Percentiles rank a stretch among this genome's conserved stretches.
Evolutionary conservation across 2,113 vertebrate genomes (phyloP).

Genomic region (Struthidea cinerea): DNA sequence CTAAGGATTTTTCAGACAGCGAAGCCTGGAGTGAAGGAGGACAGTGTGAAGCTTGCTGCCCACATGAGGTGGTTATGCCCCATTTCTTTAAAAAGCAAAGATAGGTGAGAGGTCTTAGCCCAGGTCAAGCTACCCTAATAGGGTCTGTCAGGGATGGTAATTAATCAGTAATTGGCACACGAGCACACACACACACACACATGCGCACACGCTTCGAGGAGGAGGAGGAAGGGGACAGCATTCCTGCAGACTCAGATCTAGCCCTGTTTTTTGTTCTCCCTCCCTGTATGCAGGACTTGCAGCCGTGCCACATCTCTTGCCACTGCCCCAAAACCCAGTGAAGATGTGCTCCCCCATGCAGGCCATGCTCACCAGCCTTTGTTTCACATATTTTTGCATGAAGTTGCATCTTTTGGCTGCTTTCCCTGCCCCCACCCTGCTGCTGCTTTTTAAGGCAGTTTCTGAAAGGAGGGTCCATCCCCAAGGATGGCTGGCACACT

Average conservation of each 20-base stretch:
- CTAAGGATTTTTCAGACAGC: background rate
- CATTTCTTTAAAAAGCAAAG: background rate
- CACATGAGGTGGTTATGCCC: background rate
- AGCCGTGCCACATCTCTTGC: background rate
- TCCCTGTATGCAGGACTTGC: background rate
- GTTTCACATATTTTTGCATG: background rate
- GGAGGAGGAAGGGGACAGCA: background rate
- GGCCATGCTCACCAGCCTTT: background rate
- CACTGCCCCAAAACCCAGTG: fast-evolving
- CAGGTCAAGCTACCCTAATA: background rate
- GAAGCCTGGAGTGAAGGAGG: background rate
- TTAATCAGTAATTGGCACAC: background rate
- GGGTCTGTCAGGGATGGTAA: background rate
- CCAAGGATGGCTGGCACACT: fast-evolving
- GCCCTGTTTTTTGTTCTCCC: background rate
- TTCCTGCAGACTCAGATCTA: background rate
- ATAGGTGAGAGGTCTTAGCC: background rate
- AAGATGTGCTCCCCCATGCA: fast-evolving
- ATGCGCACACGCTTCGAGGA: background rate
- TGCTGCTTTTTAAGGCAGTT: background rate
- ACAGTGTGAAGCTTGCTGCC: background rate
- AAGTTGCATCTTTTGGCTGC: background rate
- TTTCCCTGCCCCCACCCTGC: background rate
- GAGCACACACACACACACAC: background rate
- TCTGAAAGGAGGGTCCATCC: background rate